Evolutionary conservation across 2,888 invertebrate genomes (phyloP).

Genomic region (Chymomyza fuscimana): DNA sequence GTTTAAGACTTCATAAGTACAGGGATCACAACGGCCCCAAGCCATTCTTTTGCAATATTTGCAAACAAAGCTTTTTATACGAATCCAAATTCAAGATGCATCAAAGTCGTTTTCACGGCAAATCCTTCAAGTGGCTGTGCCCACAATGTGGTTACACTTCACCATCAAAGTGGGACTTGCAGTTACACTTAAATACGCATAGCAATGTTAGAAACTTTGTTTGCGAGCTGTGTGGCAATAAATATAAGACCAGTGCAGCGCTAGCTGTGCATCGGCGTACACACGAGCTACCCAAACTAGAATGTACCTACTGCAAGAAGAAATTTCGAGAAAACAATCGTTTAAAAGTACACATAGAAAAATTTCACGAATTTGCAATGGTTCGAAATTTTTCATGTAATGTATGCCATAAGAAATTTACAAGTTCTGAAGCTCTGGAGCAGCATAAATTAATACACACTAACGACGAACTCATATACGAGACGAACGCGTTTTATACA

Average conservation of each 20-base stretch:
- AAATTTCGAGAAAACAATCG: conserved; percentile 41
- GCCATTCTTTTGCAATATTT: conserved; percentile 39
- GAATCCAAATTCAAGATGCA: conserved; percentile 38
- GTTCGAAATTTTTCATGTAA: neutral
- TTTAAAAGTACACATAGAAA: conserved; percentile 42
- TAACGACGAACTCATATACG: neutral
- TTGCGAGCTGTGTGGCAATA: conserved; percentile 47
- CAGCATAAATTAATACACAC: conserved; percentile 9
- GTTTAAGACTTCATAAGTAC: conserved; percentile 37
- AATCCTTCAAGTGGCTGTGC: conserved; percentile 32
- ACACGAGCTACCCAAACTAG: conserved; percentile 21
- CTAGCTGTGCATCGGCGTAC: conserved; percentile 48
- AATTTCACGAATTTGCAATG: conserved; percentile 17
- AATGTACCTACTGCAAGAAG: conserved; percentile 37
- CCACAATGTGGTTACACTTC: conserved; percentile 40
- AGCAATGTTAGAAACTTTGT: conserved; percentile 37
- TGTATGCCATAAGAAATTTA: conserved; percentile 10
- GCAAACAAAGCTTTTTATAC: conserved; percentile 26
- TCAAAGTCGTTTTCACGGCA: conserved; percentile 31
- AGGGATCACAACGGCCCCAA: conserved; percentile 27
- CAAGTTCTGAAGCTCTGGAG: neutral
- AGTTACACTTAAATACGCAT: conserved; percentile 31
- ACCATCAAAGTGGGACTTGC: conserved; percentile 44
- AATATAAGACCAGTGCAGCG: conserved; percentile 38
- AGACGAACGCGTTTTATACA: neutral